Percentiles rank a stretch among this genome's conserved stretches.
phyloP scores from a whole-genome alignment of 2,888 invertebrate species.

The Rhamnusium bicolor region DNA sequence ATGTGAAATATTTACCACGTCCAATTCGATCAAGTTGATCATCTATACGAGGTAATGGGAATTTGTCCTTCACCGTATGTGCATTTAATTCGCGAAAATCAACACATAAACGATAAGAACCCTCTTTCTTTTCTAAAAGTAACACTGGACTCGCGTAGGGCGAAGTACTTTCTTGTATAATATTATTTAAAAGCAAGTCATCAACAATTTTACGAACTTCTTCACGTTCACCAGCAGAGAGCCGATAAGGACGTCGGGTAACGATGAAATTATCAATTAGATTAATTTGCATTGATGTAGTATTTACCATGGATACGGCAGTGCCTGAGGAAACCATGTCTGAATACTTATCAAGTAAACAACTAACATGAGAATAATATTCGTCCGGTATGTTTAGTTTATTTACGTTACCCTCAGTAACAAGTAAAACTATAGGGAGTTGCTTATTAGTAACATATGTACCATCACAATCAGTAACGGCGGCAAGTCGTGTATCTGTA shows the following conservation, averaged over 20 bases:
- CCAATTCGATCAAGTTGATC: no score
- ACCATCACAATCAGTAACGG: conserved; percentile 24
- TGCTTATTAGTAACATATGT: conserved; percentile 14
- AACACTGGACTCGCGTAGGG: no score
- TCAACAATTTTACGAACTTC: conserved; percentile 40
- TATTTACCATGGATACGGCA: conserved; percentile 33
- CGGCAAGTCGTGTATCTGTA: conserved; percentile 20
- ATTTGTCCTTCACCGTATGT: no score
- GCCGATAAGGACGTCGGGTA: not conserved
- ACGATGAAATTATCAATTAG: not conserved
- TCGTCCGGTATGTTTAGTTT: conserved; percentile 5
- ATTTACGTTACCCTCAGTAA: not conserved
- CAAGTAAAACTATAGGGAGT: conserved; percentile 15
- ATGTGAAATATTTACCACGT: no score
- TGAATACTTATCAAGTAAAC: no score
- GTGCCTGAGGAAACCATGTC: conserved; percentile 9
- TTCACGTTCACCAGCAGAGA: conserved; percentile 28
- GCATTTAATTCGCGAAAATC: conserved; percentile 53
- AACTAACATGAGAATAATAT: not conserved
- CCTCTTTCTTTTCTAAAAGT: conserved; percentile 43
- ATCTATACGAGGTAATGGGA: no score
- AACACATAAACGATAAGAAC: conserved; percentile 41
- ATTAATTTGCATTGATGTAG: conserved; percentile 4
- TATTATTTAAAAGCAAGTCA: conserved; percentile 36
- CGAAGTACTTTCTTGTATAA: no score